Base-by-base conservation (phyloP, 2,888 invertebrate genomes). In the Anodontia alba region DNA sequence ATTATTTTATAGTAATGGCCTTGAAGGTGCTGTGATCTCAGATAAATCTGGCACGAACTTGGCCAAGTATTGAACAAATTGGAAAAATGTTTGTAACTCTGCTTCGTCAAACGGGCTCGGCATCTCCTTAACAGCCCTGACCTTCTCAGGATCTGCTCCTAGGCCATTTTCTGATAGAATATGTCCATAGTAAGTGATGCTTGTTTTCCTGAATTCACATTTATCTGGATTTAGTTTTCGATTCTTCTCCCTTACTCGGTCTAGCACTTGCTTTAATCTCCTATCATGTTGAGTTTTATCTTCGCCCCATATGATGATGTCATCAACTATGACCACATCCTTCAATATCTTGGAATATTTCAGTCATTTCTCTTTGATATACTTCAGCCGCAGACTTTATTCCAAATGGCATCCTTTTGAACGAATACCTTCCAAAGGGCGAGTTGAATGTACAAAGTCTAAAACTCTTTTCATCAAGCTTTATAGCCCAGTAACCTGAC, bases 321-420 rank as follows among this genome's bases (percentile, higher is more conserved):
- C 87, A 76, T 87, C 84, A 20, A 87, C 86, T 2, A 87, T 86
- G 20, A 85, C 85, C 46, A 57, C 62, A 26, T 15, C 89, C 84
- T 20, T 76, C 72, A 10, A 84, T 81, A 20, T 81, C 86, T 72
- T 78, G 74, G 3, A 84, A 62, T 83, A 85, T 86, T 26, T 87
- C 51, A 31, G 86, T 85, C 87, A 88, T 87, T n/a, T 84, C 85
- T 3, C 80, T 68, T 49, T 85, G 85, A 46, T 76, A 88, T n/a
- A n/a, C n/a, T n/a, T n/a, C n/a, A n/a, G n/a, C n/a, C n/a, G n/a
- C n/a, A n/a, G n/a, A n/a, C n/a, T n/a, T n/a, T n/a, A n/a, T n/a
- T n/a, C n/a, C n/a, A n/a, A n/a, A n/a, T n/a, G 38, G 38, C 12
- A 49, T 3, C n/a, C n/a, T n/a, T n/a, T n/a, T n/a, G n/a, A n/a